phyloP scores from a whole-genome alignment of 1,140 invertebrate genomes.

The Geopemphigus sp. region DNA sequence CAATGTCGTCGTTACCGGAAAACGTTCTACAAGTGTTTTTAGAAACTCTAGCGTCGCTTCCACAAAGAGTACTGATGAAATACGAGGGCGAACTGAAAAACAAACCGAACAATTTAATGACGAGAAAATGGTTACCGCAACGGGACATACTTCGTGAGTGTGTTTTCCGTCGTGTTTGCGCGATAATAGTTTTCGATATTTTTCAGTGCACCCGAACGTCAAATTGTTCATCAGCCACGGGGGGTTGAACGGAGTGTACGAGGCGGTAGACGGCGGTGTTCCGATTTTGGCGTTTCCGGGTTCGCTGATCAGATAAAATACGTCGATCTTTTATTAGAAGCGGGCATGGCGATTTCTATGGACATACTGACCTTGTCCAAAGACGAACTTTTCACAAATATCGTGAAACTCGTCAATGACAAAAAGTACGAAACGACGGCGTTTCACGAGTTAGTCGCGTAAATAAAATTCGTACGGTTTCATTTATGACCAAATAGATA shows the following conservation, averaged over 20 bases:
- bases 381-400: constrained; percentile 31
- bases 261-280: constrained; percentile 68
- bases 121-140: constrained; percentile 65
- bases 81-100: constrained; percentile 60
- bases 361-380: constrained; percentile 55
- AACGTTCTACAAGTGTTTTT: constrained; percentile 62
- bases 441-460: no score
- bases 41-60: constrained; percentile 61
- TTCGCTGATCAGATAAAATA: constrained; percentile 64
- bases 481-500: not conserved
- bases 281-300: constrained; percentile 69
- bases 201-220: constrained; percentile 64
- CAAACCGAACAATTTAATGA: constrained; percentile 60
- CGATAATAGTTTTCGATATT: no score
- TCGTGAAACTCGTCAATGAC: constrained; percentile 14
- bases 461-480: no score
- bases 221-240: constrained; percentile 70
- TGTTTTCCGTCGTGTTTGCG: not conserved
- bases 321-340: constrained; percentile 53
- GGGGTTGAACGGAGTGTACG: constrained; percentile 67
- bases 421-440: not conserved
- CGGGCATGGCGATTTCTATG: constrained; percentile 55
- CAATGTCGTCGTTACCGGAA: constrained; percentile 57
- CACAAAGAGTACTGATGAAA: constrained; percentile 65
- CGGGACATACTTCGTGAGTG: constrained; percentile 61